Evolutionary conservation across 2,113 vertebrate species (phyloP), one percentile per base, ranked within the genome.

Genomic region (Manacus vitellinus): DNA sequence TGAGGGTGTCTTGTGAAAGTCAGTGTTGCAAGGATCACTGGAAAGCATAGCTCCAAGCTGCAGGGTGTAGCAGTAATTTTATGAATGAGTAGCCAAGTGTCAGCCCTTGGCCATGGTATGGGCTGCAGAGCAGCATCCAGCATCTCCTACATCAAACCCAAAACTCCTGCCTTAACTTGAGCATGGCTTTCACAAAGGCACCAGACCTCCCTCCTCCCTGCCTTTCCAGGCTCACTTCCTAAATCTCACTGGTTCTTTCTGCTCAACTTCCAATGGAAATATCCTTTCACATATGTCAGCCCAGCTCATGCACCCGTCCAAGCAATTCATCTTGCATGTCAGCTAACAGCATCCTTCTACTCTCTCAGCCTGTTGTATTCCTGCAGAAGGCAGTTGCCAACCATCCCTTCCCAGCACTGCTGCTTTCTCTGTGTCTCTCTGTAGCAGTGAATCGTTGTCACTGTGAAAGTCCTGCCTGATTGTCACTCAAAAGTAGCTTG

Each of bases 31-130:
- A 58, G 37, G 31, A 62, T 66, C 10, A 2, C 33, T 74, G 75
- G 75, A 93, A 85, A 92, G 14, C 2, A 3, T 43, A 47, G 62
- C 81, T 94, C 78, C 54, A 55, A 79, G 81, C 54, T 66, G 74
- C 73, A 3, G 78, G 62, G 71, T 65, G 70, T 66, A 94, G 71
- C 85, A 43, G 41, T 44, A 35, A 55, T 90, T 79, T 91, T 93
- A 79, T 92, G 92, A 78, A 91, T 66, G 92, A 95, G 78, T 68
- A 85, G 78, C 81, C 78, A 58, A 75, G 39, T 89, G 89, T 59
- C 88, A 94, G 59, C 58, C 66, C 71, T 93, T 6, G 11, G 74
- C 71, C 63, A 30, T 0, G 0, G 70, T 56, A 81, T 47, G 72
- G 62, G 52, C 84, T 71, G 62, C 3, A 14, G 52, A 56, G 47